These are phyloP conservation scores for Adineta ricciae DNA, from an alignment of 2,888 invertebrate genomes.

Conservation along the genomic window DNA sequence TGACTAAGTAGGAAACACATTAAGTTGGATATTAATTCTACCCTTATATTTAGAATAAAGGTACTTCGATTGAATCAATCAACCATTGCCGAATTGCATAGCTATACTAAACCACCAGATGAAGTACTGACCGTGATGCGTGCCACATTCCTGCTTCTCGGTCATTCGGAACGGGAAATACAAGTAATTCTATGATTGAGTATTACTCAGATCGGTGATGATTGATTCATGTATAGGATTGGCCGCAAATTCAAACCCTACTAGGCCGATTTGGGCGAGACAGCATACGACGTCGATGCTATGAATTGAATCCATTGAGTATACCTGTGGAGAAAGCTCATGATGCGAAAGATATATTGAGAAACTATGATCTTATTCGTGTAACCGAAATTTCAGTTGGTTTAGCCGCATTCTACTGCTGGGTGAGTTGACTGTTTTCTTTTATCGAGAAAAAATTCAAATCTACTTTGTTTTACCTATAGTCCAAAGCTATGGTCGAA, in stretches of 20 bases:
- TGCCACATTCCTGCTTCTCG: neutral
- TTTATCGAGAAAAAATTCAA: neutral
- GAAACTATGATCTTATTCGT: neutral
- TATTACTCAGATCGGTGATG: neutral
- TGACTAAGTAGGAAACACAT: too few species aligned
- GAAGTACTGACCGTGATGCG: neutral
- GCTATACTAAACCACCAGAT: slow-evolving; percentile 18
- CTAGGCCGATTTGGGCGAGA: slow-evolving; percentile 2
- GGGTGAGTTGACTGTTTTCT: neutral
- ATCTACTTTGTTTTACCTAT: neutral
- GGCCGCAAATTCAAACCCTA: neutral
- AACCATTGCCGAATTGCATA: slow-evolving; percentile 18
- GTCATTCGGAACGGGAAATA: neutral
- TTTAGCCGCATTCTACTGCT: neutral
- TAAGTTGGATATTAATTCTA: too few species aligned
- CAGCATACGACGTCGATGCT: neutral
- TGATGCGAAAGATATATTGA: neutral
- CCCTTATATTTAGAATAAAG: neutral
- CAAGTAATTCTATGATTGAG: neutral
- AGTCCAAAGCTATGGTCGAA: neutral
- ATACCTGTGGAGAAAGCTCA: slow-evolving; percentile 8
- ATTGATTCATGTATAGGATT: neutral
- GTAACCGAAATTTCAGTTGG: neutral
- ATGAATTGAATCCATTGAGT: slow-evolving; percentile 13
- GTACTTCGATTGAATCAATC: slow-evolving; percentile 13